Evolutionary conservation across 2,888 invertebrate genomes (phyloP), one percentile per base, ranked within the genome.

Genomic region (Campoplex capitator): DNA sequence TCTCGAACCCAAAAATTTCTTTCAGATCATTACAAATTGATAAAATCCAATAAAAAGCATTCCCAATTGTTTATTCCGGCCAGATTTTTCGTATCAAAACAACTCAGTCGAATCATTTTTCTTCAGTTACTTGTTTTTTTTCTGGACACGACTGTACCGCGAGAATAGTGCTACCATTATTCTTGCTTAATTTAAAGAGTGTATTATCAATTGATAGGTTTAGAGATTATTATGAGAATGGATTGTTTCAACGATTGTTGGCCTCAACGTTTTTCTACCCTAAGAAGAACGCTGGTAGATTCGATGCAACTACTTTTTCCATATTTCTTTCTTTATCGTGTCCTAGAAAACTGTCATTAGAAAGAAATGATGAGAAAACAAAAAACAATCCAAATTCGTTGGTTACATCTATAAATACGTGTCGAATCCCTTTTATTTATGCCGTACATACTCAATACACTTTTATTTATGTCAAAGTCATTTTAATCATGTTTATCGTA

Each of bases 401-500:
- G 16, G 16, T 45, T 28, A 45, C 45, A 45, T 45, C n/a, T 16
- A 70, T 45, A 48, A 48, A 70, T 70, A 28, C 28, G 32, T 32
- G 28, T 51, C 32, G 32, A 71, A 51, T 16, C 62, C 16, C 32
- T 32, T 23, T 62, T 16, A 51, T 62, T 62, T 62, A 62, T 62
- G 32, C 13, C 62, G 32, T 32, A 32, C 28, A 32, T 62, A 32
- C 38, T 38, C 6, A 6, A 38, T 38, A 38, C 38, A 38, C 32
- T 16, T 62, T 32, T 62, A 62, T 62, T 62, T 62, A 62, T 62
- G 32, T 62, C 32, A 62, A 58, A 58, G 62, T 62, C 62, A 62
- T 62, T 2, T 16, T 32, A 32, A 62, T 16, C 62, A 62, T 62
- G 32, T 62, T 62, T 32, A 62, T 62, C 32, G 16, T 13, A 62